These are phyloP conservation scores for Paraplagusia blochii DNA, from an alignment of 2,113 vertebrate genomes.

Conservation along the genomic window DNA sequence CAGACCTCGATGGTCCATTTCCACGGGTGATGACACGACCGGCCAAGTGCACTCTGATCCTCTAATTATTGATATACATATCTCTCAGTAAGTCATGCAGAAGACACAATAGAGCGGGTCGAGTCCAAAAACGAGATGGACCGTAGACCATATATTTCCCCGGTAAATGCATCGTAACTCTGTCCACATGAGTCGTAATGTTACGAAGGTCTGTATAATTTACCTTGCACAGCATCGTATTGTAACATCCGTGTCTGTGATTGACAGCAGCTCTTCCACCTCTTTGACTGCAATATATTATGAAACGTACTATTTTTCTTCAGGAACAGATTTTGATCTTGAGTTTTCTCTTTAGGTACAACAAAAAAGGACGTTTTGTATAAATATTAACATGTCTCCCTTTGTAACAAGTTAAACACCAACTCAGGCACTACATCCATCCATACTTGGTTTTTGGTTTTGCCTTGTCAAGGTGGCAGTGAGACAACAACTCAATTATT, in stretches of 20 bases:
- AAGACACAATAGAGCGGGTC: constrained; percentile 3
- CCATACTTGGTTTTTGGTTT: no score
- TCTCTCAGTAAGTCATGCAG: constrained; percentile 18
- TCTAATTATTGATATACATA: constrained; percentile 28
- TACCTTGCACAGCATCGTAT: not conserved
- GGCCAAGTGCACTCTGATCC: constrained; percentile 18
- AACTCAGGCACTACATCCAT: no score
- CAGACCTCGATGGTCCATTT: constrained; percentile 28
- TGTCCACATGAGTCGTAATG: not conserved
- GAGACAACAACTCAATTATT: no score
- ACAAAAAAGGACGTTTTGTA: no score
- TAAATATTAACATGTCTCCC: no score
- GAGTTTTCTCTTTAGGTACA: no score
- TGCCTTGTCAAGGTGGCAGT: no score
- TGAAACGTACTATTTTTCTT: no score
- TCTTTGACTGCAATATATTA: no score
- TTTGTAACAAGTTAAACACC: no score
- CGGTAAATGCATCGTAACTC: not conserved
- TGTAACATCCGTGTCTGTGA: not conserved
- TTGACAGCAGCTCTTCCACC: not conserved
- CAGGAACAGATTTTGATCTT: no score
- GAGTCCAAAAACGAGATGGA: not conserved
- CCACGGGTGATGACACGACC: constrained; percentile 48
- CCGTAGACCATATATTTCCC: not conserved
- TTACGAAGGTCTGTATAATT: not conserved